Conservation (phyloP, 2,113 vertebrate genomes). For the Festucalex cinctus region DNA sequence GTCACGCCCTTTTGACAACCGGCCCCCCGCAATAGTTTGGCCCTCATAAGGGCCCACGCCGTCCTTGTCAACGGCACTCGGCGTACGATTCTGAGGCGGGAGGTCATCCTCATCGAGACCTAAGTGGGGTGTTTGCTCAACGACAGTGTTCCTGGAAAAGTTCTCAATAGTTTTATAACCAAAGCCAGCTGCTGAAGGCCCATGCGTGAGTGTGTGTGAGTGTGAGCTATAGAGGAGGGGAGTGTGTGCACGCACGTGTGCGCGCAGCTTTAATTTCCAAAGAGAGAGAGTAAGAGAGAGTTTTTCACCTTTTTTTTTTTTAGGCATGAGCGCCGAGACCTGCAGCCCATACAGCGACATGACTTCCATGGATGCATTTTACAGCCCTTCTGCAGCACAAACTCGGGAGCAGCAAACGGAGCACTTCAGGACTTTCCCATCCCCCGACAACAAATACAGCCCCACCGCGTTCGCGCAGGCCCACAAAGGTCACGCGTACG, state of each 20-base stretch:
- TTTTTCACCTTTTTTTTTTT: constrained; percentile 56
- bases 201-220: constrained; percentile 27
- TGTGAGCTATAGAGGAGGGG: constrained; percentile 49
- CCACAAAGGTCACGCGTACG: constrained; percentile 92
- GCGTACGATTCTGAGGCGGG: constrained; percentile 60
- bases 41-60: constrained; percentile 65
- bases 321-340: constrained; percentile 93
- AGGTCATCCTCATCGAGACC: constrained; percentile 73
- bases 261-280: constrained; percentile 38
- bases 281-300: constrained; percentile 27
- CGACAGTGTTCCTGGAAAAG: constrained; percentile 83
- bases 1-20: constrained; percentile 58
- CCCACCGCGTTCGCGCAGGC: constrained; percentile 82
- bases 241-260: constrained; percentile 17
- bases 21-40: constrained; percentile 13
- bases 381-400: constrained; percentile 83
- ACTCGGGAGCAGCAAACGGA: constrained; percentile 82
- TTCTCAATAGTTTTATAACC: constrained; percentile 88
- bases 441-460: constrained; percentile 88
- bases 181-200: constrained; percentile 77
- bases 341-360: constrained; percentile 94
- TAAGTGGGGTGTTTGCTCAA: constrained; percentile 79
- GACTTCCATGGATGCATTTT: constrained; percentile 98
- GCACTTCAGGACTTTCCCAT: constrained; percentile 91
- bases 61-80: constrained; percentile 76